These are phyloP conservation scores for Omphaloscelis lunosa DNA, from an alignment of 2,888 invertebrate species.

Conservation along the genomic window DNA sequence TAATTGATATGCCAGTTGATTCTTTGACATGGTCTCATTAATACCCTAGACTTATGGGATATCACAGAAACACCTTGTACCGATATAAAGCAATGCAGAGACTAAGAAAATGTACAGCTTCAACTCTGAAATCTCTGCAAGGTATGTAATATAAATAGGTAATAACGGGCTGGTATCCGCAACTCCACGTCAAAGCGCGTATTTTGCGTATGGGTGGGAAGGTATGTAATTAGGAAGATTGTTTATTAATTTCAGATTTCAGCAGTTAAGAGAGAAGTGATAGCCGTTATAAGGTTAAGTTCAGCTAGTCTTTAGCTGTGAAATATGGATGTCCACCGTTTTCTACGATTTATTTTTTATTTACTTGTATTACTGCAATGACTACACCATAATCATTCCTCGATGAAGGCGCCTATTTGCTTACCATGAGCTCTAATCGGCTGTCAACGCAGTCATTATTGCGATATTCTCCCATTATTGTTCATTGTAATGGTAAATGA, in stretches of 20 bases:
- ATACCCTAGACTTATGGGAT: no score
- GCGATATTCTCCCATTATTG: constrained; percentile 36
- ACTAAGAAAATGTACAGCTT: no score
- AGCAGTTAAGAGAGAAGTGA: no score
- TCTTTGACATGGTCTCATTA: no score
- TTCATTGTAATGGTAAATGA: constrained; percentile 26
- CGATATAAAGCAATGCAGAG: no score
- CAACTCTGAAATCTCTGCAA: not conserved
- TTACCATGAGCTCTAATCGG: constrained; percentile 14
- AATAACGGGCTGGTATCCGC: no score
- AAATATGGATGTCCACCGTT: not conserved
- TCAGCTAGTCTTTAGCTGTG: not conserved
- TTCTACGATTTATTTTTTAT: not conserved
- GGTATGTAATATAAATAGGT: no score
- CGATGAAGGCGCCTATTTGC: not conserved
- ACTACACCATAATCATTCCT: not conserved
- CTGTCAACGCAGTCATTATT: not conserved
- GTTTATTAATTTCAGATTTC: not conserved
- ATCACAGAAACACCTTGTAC: no score
- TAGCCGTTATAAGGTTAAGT: no score
- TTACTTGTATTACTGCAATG: not conserved
- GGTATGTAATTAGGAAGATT: not conserved
- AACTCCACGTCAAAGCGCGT: no score
- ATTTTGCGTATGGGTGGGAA: no score
- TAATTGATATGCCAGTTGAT: no score